A percentile compares a stretch with the other conserved stretches of the same genome.
Conservation (phyloP, 92 coral and sea anemone genomes). For the Diadumene lineata region DNA sequence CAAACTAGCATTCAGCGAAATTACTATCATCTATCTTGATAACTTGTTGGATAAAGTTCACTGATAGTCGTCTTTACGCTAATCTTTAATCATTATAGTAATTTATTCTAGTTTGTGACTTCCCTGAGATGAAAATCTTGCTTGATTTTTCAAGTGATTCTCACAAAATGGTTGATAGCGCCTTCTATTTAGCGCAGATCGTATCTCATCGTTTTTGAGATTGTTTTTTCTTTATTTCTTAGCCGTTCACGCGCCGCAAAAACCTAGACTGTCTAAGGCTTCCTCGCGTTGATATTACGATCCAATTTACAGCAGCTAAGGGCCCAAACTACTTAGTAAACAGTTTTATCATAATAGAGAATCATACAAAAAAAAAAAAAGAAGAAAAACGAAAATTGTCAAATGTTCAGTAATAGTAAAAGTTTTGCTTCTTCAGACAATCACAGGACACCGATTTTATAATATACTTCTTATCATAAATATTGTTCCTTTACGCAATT, state of each 20-base stretch:
- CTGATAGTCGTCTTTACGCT: constrained; percentile 10
- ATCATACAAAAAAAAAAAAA: no score
- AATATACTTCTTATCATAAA: no score
- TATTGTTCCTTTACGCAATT: not conserved
- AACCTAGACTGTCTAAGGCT: not conserved
- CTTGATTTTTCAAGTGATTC: constrained; percentile 38
- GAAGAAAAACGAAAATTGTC: not conserved
- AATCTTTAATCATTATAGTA: constrained; percentile 25
- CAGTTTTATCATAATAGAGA: no score
- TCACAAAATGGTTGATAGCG: constrained; percentile 12
- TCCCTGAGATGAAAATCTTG: constrained; percentile 12
- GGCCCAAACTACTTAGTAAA: no score
- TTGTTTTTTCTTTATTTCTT: not conserved
- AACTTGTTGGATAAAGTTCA: constrained; percentile 24
- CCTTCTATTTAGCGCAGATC: constrained; percentile 27
- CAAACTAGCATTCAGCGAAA: constrained; percentile 14
- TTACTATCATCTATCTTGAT: constrained; percentile 17
- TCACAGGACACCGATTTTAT: no score
- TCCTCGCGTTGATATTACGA: no score
- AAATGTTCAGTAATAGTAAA: no score
- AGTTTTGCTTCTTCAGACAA: not conserved
- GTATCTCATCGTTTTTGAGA: constrained; percentile 14
- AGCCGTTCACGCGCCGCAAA: not conserved
- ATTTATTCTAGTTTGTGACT: constrained; percentile 12
- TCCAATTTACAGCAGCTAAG: no score